These are phyloP conservation scores for Trogon surrucura DNA, from an alignment of 2,113 vertebrate species.

Conservation along the genomic window DNA sequence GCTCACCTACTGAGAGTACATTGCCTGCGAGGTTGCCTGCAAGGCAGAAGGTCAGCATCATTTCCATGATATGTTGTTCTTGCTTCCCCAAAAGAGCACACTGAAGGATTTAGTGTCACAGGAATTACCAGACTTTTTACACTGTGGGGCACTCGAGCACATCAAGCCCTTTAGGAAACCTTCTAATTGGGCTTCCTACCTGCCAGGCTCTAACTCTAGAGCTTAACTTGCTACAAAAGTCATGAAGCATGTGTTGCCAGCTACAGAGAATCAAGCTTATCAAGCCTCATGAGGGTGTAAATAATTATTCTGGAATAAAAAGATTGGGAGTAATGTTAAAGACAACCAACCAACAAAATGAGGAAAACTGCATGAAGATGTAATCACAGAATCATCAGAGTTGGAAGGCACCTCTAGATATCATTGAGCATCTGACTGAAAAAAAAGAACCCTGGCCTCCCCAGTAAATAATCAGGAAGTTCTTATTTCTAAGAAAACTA, in stretches of 20 bases:
- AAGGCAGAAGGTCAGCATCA: constrained; percentile 3
- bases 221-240: not conserved
- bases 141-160: not conserved
- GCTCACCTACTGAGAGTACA: not conserved
- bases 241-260: not conserved
- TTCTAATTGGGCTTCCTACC: constrained; percentile 10
- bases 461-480: too few species aligned
- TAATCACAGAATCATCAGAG: not conserved
- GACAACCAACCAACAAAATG: not conserved
- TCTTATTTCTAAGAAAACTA: too few species aligned
- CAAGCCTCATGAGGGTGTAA: not conserved
- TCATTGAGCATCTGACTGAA: too few species aligned
- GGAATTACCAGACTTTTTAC: not conserved
- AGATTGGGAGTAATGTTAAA: not conserved
- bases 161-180: constrained; percentile 8
- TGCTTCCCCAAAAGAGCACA: not conserved
- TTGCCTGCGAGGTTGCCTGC: not conserved
- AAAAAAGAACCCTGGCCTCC: too few species aligned
- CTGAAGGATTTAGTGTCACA: not conserved
- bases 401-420: too few species aligned
- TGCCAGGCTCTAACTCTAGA: not conserved
- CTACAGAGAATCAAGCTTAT: not conserved
- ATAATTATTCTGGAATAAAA: not conserved
- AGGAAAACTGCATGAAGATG: not conserved
- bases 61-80: not conserved